Base-by-base conservation (phyloP, 2,888 invertebrate species). In the Euspilapteryx auroguttella region DNA sequence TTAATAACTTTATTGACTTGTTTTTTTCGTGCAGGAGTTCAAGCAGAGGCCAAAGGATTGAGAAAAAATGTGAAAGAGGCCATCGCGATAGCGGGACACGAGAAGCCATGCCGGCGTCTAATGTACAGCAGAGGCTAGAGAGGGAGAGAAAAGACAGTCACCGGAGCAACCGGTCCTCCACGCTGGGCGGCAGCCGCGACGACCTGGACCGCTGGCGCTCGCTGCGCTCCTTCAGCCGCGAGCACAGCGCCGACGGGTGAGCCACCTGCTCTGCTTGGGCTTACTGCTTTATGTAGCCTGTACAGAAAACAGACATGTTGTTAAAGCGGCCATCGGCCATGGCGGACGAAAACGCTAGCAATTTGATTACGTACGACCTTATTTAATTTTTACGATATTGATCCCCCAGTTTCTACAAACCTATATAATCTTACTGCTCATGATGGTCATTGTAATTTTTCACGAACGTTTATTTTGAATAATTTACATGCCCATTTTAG, bases 231-330 rank as follows among this genome's bases (percentile, higher is more conserved):
- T 76, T 62, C 29, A 78, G 75, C 45, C 55, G 77, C 35, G 77
- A 78, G 42, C 75, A 73, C 27, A 78, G 77, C 34, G 53, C 61
- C 30, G 78, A 78, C 50, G 64, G 78, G 77, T 75, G 45, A 36
- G 42, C 37, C 17, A 6, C 17, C n/a, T n/a, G n/a, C n/a, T n/a
- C n/a, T n/a, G n/a, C n/a, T n/a, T n/a, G n/a, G n/a, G n/a, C 13
- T 13, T 1, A n/a, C 20, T 22, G 6, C 10, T 10, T 3, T 23
- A 2, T 12, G 10, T 11, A 20, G 21, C n/a, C n/a, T n/a, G n/a
- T n/a, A n/a, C 21, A 3, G 21, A 3, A 20, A 8, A 8, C n/a
- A 9, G n/a, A 2, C n/a, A 9, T 2, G 21, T 20, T 20, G 21
- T 20, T 20, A 20, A n/a, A 20, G 9, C 21, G 9, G 2, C 21